A percentile compares a stretch with the other conserved stretches of the same genome.
phyloP scores from a whole-genome alignment of 1,140 invertebrate genomes.

The Drosophila tani region DNA sequence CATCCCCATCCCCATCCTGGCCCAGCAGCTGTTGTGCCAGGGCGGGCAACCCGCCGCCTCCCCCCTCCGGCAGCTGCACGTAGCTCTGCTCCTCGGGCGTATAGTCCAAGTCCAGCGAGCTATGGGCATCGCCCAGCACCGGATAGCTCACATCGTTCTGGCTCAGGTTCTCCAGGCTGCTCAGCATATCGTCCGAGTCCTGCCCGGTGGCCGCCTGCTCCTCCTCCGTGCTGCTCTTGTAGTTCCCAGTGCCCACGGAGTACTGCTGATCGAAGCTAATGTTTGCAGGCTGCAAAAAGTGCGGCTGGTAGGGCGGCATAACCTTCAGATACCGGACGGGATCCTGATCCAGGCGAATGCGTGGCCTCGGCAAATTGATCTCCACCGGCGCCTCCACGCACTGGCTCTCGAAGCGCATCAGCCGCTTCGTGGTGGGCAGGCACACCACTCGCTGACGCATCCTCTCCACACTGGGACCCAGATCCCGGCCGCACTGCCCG shows the following conservation, averaged over 20 bases:
- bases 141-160: constrained; percentile 73
- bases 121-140: constrained; percentile 48
- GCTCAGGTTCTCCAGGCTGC: constrained; percentile 81
- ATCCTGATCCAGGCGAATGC: constrained; percentile 73
- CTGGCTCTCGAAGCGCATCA: constrained; percentile 81
- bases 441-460: constrained; percentile 78
- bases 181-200: constrained; percentile 80
- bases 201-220: constrained; percentile 70
- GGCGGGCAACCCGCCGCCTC: not conserved
- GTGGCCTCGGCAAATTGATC: constrained; percentile 79
- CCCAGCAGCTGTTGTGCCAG: constrained; percentile 30
- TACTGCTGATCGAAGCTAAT: constrained; percentile 70
- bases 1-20: constrained; percentile 33
- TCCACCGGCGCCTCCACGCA: constrained; percentile 80
- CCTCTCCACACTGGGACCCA: constrained; percentile 71
- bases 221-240: constrained; percentile 70
- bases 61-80: constrained; percentile 62
- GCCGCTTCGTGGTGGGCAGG: constrained; percentile 76
- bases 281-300: constrained; percentile 75
- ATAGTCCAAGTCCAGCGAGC: constrained; percentile 66
- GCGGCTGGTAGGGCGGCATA: constrained; percentile 78
- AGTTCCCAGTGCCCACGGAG: constrained; percentile 60
- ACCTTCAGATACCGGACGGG: constrained; percentile 81
- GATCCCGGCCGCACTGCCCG: constrained; percentile 85
- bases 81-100: constrained; percentile 82